A percentile compares a stretch with the other conserved stretches of the same genome.
phyloP scores from a whole-genome alignment of 2,797 vertebrate genomes.

The Chelidonichthys spinosus region DNA sequence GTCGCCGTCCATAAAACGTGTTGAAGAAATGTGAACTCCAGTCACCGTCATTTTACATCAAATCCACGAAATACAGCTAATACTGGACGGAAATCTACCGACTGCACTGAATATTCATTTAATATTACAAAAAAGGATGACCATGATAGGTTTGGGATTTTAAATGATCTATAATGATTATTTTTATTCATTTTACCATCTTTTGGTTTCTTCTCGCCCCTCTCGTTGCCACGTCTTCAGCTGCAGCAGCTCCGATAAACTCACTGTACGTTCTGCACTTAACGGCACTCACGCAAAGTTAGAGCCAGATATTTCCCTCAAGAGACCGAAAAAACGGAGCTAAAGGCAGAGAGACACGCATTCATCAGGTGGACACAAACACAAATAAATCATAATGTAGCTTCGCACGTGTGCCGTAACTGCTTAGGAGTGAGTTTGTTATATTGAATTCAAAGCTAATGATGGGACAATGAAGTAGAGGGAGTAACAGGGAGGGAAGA shows the following conservation, averaged over 20 bases:
- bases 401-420: not conserved
- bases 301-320: not conserved
- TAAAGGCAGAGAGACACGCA: not conserved
- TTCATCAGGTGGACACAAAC: not conserved
- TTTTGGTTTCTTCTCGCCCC: not conserved
- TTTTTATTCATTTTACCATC: not conserved
- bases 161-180: not conserved
- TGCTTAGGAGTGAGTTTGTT: not conserved
- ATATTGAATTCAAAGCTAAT: not conserved
- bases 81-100: not conserved
- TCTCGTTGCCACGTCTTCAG: not conserved
- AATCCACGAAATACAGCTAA: not conserved
- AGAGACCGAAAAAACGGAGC: not conserved
- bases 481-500: too few species aligned
- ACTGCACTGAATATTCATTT: not conserved
- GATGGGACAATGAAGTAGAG: not conserved
- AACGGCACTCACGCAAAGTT: not conserved
- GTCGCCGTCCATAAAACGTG: slow-evolving; percentile 15
- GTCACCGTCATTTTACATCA: not conserved
- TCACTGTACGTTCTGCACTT: too few species aligned
- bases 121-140: not conserved
- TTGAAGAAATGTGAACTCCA: slow-evolving; percentile 12
- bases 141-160: not conserved
- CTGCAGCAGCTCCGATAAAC: not conserved
- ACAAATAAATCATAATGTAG: not conserved